These are phyloP conservation scores for Diplodus puntazzo DNA, from an alignment of 2,797 vertebrate species.

Conservation along the genomic window DNA sequence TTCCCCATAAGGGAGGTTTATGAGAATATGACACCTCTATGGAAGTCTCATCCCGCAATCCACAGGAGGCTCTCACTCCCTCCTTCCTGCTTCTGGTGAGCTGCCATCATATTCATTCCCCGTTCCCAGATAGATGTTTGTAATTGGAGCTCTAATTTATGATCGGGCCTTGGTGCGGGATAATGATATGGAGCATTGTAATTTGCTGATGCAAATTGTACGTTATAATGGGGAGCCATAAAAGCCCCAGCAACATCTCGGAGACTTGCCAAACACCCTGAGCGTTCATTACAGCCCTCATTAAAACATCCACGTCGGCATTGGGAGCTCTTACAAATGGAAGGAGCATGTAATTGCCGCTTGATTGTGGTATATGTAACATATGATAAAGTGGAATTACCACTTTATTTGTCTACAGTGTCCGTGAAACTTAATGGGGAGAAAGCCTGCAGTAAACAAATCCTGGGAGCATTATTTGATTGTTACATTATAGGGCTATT, in stretches of 20 bases:
- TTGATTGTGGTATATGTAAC: slow-evolving; percentile 87
- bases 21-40: slow-evolving; percentile 78
- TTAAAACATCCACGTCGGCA: slow-evolving; percentile 86
- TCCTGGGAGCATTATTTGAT: slow-evolving; percentile 79
- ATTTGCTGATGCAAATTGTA: slow-evolving; percentile 90
- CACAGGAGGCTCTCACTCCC: slow-evolving; percentile 73
- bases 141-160: slow-evolving; percentile 91
- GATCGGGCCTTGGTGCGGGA: slow-evolving; percentile 83
- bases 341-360: slow-evolving; percentile 87
- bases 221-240: slow-evolving; percentile 88
- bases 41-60: slow-evolving; percentile 73
- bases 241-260: slow-evolving; percentile 84
- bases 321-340: slow-evolving; percentile 86
- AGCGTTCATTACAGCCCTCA: slow-evolving; percentile 89
- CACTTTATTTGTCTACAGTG: slow-evolving; percentile 84
- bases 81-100: slow-evolving; percentile 70
- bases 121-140: slow-evolving; percentile 83
- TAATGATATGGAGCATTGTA: slow-evolving; percentile 89
- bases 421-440: slow-evolving; percentile 82
- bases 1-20: slow-evolving; percentile 70
- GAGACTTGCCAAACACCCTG: slow-evolving; percentile 88
- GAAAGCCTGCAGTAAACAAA: slow-evolving; percentile 80
- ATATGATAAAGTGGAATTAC: slow-evolving; percentile 84
- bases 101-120: slow-evolving; percentile 77
- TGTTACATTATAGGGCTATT: slow-evolving; percentile 79